Evolutionary conservation across 2,797 vertebrate genomes (phyloP), one percentile per base, ranked within the genome.

Genomic region (Smutsia temminckii): DNA sequence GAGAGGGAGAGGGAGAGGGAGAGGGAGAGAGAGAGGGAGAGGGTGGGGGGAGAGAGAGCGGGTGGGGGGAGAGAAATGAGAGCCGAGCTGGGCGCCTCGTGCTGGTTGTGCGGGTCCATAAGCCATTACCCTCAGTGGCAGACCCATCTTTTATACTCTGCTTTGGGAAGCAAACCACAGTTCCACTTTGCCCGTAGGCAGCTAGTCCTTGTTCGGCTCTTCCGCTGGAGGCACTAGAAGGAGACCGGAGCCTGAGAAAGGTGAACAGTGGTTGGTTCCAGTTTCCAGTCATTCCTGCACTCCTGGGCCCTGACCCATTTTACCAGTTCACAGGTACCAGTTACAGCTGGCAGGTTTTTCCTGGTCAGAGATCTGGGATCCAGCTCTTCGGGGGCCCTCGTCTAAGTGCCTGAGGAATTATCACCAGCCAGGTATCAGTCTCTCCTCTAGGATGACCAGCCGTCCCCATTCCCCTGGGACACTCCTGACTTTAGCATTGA

Each of bases 1-100:
- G 18, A 57, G 34, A 55, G n/a, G 23, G 37, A 46, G 11, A 46
- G 46, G 11, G 46, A 46, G 46, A 37, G 37, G 37, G 37, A 37
- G 37, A 37, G 37, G 37, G 37, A 37, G 37, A 29, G 68, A 57
- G 21, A 2, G 18, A 57, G 29, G 42, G n/a, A 23, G 37, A 23
- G 37, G 11, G 46, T 37, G 11, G 46, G 12, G 46, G 51, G 29
- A 10, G 20, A 20, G 4, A 12, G 20, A 16, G 20, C 40, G 27
- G 46, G 7, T 9, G 20, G 6, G 9, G 12, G 3, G 14, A 21
- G 25, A 71, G 11, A 34, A 2, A 13, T 32, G 49, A 46, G 40
- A 27, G 14, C 13, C 2, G 21, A 46, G 29, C 25, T 9, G 34
- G 16, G 3, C 4, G 0, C 29, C 0, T 46, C 12, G 2, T 1